Conservation (phyloP, 1,140 invertebrate species). For the Drosophila funebris region DNA sequence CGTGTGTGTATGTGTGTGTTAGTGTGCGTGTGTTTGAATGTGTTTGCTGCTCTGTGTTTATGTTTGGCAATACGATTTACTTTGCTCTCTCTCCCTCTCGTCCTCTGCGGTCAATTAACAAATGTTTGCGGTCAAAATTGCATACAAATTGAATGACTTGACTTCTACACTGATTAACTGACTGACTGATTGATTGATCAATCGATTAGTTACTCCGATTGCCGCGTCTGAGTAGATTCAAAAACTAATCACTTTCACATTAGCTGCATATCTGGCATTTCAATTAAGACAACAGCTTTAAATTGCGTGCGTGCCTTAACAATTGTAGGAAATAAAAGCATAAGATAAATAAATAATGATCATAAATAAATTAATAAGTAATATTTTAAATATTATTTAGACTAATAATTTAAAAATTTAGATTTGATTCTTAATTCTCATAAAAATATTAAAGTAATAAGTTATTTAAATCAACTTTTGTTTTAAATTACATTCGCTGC, state of each 20-base stretch:
- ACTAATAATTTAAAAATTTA: no score
- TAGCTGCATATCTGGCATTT: slow-evolving; percentile 15
- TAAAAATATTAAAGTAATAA: no score
- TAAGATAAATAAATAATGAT: not conserved
- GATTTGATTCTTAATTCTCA: no score
- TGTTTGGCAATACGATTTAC: slow-evolving; percentile 40
- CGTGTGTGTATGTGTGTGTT: not conserved
- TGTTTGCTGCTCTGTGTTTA: no score
- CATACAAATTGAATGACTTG: slow-evolving; percentile 71
- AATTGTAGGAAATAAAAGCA: not conserved
- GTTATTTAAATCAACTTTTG: no score
- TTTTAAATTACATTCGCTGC: no score
- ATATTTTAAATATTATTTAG: no score
- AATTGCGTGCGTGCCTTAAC: not conserved
- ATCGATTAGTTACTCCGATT: slow-evolving; percentile 22
- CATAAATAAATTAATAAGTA: no score
- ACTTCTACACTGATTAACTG: slow-evolving; percentile 35
- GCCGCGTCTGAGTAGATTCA: slow-evolving; percentile 4
- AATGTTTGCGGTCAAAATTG: slow-evolving; percentile 71
- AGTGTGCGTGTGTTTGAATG: no score
- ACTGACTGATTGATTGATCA: slow-evolving; percentile 53
- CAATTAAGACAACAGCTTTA: slow-evolving; percentile 15
- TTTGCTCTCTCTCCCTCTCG: slow-evolving; percentile 2
- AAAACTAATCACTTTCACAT: slow-evolving; percentile 44
- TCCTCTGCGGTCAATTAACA: slow-evolving; percentile 61